phyloP scores from a whole-genome alignment of 2,797 vertebrate species.

The Peromyscus eremicus region DNA sequence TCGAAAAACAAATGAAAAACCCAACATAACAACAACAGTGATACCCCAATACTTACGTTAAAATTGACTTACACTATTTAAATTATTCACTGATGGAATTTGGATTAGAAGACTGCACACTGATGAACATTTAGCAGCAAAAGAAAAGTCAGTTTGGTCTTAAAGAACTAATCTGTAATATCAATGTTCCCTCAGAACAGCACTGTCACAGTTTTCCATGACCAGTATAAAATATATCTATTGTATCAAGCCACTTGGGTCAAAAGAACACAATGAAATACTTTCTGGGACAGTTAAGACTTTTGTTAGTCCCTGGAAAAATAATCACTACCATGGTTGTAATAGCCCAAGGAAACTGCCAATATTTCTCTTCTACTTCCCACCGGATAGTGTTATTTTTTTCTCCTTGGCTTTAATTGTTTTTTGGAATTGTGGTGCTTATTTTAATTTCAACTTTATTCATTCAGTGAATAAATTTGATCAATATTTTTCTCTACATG shows the following conservation, averaged over 20 bases:
- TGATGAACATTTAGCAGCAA: constrained; percentile 6
- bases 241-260: neutral
- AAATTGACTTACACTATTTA: constrained; percentile 31
- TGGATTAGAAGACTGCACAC: neutral
- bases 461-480: constrained; percentile 9
- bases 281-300: neutral
- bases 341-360: neutral
- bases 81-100: constrained; percentile 23
- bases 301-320: constrained; percentile 15
- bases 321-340: neutral
- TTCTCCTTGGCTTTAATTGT: neutral
- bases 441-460: constrained; percentile 39
- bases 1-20: neutral
- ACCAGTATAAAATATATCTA: constrained; percentile 6
- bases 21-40: neutral
- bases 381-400: neutral
- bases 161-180: neutral
- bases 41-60: neutral
- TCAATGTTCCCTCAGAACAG: neutral
- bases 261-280: neutral
- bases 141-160: constrained; percentile 36
- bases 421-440: neutral
- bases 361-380: neutral
- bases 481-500: neutral
- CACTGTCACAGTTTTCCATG: neutral